Conservation (phyloP, 37 sponge, comb jelly and placozoan genomes). For the Beroe forskalii region DNA sequence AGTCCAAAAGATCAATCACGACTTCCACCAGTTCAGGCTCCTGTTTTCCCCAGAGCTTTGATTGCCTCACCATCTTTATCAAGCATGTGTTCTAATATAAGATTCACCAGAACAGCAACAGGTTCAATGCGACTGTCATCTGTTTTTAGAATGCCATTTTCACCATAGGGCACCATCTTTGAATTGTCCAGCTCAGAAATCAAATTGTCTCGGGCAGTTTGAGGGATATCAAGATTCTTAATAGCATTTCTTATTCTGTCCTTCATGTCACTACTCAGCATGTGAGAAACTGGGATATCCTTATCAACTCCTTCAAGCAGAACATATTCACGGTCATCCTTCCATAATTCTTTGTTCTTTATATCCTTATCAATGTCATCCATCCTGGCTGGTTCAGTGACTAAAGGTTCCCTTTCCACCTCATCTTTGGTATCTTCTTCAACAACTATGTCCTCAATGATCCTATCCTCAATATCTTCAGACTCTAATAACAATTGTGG, state of each 20-base stretch:
- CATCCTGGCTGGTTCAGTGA: background rate
- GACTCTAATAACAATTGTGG: background rate
- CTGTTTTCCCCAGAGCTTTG: background rate
- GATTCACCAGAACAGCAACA: slow-evolving; percentile 1
- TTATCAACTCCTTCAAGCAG: background rate
- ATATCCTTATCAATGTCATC: slow-evolving; percentile 1
- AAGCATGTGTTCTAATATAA: background rate
- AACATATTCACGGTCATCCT: slow-evolving; percentile 45
- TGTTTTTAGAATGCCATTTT: background rate
- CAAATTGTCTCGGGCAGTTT: background rate
- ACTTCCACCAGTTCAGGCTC: background rate
- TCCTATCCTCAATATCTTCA: background rate
- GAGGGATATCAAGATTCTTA: background rate
- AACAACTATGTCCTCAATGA: background rate
- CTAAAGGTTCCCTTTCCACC: background rate
- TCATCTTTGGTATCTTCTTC: slow-evolving; percentile 3
- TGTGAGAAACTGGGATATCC: background rate
- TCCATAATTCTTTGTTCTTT: background rate
- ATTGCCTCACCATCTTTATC: background rate
- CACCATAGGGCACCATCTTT: slow-evolving; percentile 11
- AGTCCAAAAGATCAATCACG: slow-evolving; percentile 25
- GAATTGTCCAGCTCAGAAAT: background rate
- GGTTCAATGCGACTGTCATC: background rate
- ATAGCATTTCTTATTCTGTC: slow-evolving; percentile 20
- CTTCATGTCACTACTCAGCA: background rate